phyloP scores from a whole-genome alignment of 2,888 invertebrate species.

The Phalangium opilio region DNA sequence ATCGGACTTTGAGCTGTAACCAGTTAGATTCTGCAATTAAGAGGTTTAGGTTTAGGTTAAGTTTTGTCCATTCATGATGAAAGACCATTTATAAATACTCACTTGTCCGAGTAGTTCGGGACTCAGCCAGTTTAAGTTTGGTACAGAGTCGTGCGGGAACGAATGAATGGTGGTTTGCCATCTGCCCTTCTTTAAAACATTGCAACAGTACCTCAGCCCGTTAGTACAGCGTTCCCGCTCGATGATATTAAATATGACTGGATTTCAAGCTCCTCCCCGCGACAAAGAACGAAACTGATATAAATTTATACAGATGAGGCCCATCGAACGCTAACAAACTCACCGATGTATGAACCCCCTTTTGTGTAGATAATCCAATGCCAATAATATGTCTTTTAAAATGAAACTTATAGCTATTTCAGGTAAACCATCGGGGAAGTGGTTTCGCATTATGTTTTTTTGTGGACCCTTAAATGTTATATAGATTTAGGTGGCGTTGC shows the following conservation, averaged over 20 bases:
- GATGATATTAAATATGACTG: slow-evolving; percentile 65
- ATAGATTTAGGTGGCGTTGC: neutral
- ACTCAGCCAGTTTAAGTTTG: slow-evolving; percentile 74
- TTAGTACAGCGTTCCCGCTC: slow-evolving; percentile 52
- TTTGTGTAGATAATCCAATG: slow-evolving; percentile 67
- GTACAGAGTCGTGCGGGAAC: slow-evolving; percentile 51
- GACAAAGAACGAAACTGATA: neutral
- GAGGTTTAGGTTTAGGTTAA: no score
- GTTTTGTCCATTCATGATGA: no score
- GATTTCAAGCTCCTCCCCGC: slow-evolving; percentile 42
- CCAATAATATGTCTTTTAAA: slow-evolving; percentile 57
- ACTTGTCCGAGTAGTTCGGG: slow-evolving; percentile 79
- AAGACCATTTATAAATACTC: no score
- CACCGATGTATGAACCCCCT: slow-evolving; percentile 72
- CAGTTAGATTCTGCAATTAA: slow-evolving; percentile 52
- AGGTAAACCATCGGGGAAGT: slow-evolving; percentile 60
- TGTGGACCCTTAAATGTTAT: slow-evolving; percentile 46
- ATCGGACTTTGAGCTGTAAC: slow-evolving; percentile 78
- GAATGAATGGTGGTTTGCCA: slow-evolving; percentile 53
- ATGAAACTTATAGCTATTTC: slow-evolving; percentile 66
- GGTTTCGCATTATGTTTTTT: slow-evolving; percentile 52
- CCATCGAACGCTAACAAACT: slow-evolving; percentile 14
- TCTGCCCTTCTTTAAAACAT: slow-evolving; percentile 52
- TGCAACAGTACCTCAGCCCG: slow-evolving; percentile 66
- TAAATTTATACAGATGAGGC: slow-evolving; percentile 2